Base-by-base conservation (phyloP, 2,888 invertebrate species). In the Microctonus brassicae region DNA sequence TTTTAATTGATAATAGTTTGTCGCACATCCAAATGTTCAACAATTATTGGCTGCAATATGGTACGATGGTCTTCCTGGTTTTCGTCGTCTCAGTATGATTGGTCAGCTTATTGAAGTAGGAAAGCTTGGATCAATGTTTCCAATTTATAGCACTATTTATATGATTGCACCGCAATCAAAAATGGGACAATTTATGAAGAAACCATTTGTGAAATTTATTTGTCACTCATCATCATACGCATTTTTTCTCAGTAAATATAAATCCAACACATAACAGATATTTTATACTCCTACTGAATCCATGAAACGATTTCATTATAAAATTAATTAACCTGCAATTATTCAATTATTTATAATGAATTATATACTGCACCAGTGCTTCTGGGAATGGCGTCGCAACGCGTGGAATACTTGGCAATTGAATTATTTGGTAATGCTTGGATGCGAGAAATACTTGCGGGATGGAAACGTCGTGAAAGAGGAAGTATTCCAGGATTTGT, bases 191-290 rank as follows among this genome's bases (percentile, higher is more conserved):
- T 96, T 97, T 83, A 95, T 98, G 94, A 95, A 97, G 85, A 98
- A 98, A 86, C 99, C 99, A 0, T 99, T 99, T 88, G 97, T 99
- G 82, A 99, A 99, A 88, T 99, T 99, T 89, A 97, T 99, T 80
- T 96, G 96, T 79, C 97, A 99, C 87, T 98, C 98, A 53, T 94
- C 97, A 4, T 98, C 98, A 1, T 99, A 99, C 85, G 94, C 97
- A 86, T 93, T 96, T 81, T 99, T 99, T 88, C 89, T 99, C 58
- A 94, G 99, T 99, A 89, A 94, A 96, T 39, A 39, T 6, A 7
- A 20, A 13, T 65, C 17, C 10, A 65, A 6, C 1, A n/a, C 17
- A 17, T 47, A 39, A 39, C n/a, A 3, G n/a, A n/a, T n/a, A n/a
- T n/a, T n/a, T n/a, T n/a, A n/a, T n/a, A n/a, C n/a, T n/a, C n/a